Evolutionary conservation across 1,140 invertebrate species (phyloP), one percentile per base, ranked within the genome.

Genomic region (Drosophila gunungcola): DNA sequence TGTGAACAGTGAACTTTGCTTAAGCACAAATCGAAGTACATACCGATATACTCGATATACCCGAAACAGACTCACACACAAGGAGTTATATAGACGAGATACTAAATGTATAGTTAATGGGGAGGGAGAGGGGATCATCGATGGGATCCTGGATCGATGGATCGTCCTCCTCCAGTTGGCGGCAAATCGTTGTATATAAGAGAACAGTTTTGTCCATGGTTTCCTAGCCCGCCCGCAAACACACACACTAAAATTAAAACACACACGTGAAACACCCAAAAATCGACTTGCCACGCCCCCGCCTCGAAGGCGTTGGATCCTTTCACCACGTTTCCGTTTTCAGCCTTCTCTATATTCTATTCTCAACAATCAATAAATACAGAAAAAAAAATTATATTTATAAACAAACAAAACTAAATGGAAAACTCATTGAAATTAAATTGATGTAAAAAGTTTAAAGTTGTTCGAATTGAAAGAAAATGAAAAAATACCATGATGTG

Each of bases 391-490:
- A 65, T 43, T 60, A 67, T 62, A 79, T 69, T 69, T 74, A 58
- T 45, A 76, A 65, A 64, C 16, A 41, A 48, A 64, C 16, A 41
- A 48, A 64, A 70, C 69, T 62, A 80, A 73, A 61, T 73, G 56
- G 61, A 58, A 73, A 67, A 80, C 65, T 72, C 65, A 85, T 76
- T 84, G 61, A 80, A 85, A 80, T 64, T 74, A 75, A 74, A 76
- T 76, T 88, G 83, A 73, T 85, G 83, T 88, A 88, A 75, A 85
- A 85, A 85, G 74, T 86, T 81, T 63, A 74, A 86, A 58, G 69
- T 86, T 84, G 81, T 84, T 85, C 82, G 67, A 85, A 67, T 85
- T 77, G 46, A 80, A 76, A 48, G 55, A 70, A 80, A 72, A 57
- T 25, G 74, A 70, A 41, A 79, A 43, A 74, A 48, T 43, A 43